These are phyloP conservation scores for Papilio gigon DNA, from an alignment of 2,888 invertebrate species.

Conservation along the genomic window DNA sequence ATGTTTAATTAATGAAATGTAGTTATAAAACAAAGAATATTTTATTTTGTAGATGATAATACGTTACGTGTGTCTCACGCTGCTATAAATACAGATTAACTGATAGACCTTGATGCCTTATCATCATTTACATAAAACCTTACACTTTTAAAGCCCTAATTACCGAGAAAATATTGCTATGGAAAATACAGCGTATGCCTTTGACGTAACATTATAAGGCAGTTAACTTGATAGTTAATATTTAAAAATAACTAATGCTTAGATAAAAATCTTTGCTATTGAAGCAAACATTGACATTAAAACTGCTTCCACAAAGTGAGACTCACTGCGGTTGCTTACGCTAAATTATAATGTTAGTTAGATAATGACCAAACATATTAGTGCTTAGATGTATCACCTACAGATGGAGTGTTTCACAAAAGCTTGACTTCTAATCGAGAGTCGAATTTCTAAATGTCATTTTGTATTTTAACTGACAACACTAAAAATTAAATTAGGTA, in stretches of 20 bases:
- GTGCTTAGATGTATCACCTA: too few relatives aligned
- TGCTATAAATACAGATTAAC: slow-evolving; percentile 37
- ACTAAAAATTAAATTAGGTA: too few relatives aligned
- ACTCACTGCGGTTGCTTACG: background rate
- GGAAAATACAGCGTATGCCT: slow-evolving; percentile 15
- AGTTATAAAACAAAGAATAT: slow-evolving; percentile 10
- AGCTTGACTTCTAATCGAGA: too few relatives aligned
- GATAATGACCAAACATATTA: background rate
- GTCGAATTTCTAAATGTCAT: too few relatives aligned
- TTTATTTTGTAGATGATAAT: slow-evolving; percentile 5
- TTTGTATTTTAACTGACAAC: too few relatives aligned
- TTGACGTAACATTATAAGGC: slow-evolving; percentile 7
- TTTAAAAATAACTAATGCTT: background rate
- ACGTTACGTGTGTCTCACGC: slow-evolving; percentile 25
- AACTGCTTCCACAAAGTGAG: slow-evolving; percentile 6
- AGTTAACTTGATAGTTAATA: background rate
- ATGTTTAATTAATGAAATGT: slow-evolving; percentile 50
- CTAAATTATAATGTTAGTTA: slow-evolving; percentile 7
- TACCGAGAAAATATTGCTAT: slow-evolving; percentile 30
- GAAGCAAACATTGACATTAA: slow-evolving; percentile 18
- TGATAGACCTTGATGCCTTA: slow-evolving; percentile 35
- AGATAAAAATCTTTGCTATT: slow-evolving; percentile 19
- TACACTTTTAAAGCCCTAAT: slow-evolving; percentile 39
- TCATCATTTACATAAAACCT: slow-evolving; percentile 40
- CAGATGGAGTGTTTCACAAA: too few relatives aligned